These are phyloP conservation scores for Sebastes cheni DNA, from an alignment of 2,797 vertebrate genomes.

Conservation along the genomic window DNA sequence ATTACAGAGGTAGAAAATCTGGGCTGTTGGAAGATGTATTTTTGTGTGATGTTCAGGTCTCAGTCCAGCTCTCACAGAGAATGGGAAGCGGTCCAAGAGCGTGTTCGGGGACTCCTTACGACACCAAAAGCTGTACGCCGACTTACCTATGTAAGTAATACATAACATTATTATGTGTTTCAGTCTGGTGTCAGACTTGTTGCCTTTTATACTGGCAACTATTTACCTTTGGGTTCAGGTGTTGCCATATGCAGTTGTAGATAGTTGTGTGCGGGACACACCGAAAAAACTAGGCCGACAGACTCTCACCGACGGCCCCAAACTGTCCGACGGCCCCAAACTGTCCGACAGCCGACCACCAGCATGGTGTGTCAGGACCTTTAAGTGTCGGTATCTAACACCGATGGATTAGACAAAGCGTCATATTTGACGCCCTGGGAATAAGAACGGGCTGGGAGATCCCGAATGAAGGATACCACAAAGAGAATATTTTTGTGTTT, in stretches of 20 bases:
- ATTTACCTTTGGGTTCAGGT: background rate
- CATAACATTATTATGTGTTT: background rate
- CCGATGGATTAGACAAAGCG: fast-evolving
- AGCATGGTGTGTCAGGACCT: no score
- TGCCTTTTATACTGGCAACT: background rate
- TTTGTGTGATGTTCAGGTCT: conserved; percentile 56
- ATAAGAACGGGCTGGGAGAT: background rate
- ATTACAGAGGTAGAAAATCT: background rate
- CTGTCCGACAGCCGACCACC: no score
- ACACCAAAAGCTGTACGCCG: conserved; percentile 80
- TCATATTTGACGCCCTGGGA: no score
- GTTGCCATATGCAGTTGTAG: background rate
- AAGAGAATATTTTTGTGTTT: conserved; percentile 10
- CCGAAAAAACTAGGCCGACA: no score
- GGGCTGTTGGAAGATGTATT: background rate
- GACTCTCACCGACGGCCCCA: no score
- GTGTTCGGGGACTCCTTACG: conserved; percentile 80
- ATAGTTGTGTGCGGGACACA: background rate
- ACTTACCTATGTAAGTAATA: conserved; percentile 77
- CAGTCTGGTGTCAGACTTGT: background rate
- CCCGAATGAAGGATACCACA: background rate
- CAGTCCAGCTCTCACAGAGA: conserved; percentile 50
- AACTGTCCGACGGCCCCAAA: no score
- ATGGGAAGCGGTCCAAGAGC: conserved; percentile 85
- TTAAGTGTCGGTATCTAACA: no score